These are phyloP conservation scores for Mythimna albipuncta DNA, from an alignment of 2,888 invertebrate genomes.

Conservation along the genomic window DNA sequence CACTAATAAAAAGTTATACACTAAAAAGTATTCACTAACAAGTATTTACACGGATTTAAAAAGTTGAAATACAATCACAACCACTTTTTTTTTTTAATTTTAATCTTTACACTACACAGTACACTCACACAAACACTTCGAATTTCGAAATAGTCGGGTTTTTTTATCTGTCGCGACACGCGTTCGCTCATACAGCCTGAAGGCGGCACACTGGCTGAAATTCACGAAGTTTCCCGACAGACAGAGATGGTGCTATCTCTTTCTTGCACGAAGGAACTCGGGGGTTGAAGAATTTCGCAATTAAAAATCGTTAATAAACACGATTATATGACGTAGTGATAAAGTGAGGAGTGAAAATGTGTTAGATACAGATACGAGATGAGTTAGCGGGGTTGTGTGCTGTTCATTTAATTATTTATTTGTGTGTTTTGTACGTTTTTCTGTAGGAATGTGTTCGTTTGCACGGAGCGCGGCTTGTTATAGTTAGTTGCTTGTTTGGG, in stretches of 20 bases:
- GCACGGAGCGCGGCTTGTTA: conserved; percentile 15
- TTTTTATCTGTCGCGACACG: conserved; percentile 41
- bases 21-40: conserved; percentile 34
- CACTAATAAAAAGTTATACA: conserved; percentile 46
- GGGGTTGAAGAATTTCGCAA: conserved; percentile 72
- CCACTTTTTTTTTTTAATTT: conserved; percentile 64
- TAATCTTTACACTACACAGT: conserved; percentile 50
- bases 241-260: conserved; percentile 55
- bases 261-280: conserved; percentile 63
- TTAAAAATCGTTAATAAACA: conserved; percentile 77
- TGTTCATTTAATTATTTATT: conserved; percentile 21
- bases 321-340: conserved; percentile 64
- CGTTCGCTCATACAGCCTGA: conserved; percentile 62
- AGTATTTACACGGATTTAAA: conserved; percentile 48
- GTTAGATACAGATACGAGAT: conserved; percentile 42
- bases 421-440: conserved; percentile 16
- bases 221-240: conserved; percentile 66
- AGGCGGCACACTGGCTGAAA: conserved; percentile 71
- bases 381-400: conserved; percentile 9
- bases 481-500: conserved; percentile 21
- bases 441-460: conserved; percentile 20
- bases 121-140: conserved; percentile 66
- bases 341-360: conserved; percentile 54
- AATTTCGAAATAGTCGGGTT: conserved; percentile 65
- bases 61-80: conserved; percentile 69